phyloP scores from a whole-genome alignment of 2,797 vertebrate species.

The Notolepis coatsorum region DNA sequence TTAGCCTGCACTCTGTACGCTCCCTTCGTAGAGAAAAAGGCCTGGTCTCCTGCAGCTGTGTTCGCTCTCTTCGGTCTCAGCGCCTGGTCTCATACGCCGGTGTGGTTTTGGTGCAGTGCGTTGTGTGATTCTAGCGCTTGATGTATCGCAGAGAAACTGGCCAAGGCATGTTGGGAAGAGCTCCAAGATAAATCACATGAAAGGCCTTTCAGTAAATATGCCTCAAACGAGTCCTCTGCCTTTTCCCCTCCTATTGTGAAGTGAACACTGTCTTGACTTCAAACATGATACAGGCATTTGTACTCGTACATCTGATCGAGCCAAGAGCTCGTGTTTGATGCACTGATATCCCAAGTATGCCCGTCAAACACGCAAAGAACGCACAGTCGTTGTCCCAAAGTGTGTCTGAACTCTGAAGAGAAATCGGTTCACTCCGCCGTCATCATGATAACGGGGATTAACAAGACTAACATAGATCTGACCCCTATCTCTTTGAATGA shows the following conservation, averaged over 20 bases:
- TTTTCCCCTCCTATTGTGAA: slow-evolving; percentile 9
- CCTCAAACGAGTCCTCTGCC: not conserved
- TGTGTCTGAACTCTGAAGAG: too few species aligned
- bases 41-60: slow-evolving; percentile 50
- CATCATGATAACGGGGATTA: too few species aligned
- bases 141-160: slow-evolving; percentile 12
- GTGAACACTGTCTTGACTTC: not conserved
- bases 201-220: not conserved
- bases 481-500: too few species aligned
- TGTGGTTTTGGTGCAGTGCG: slow-evolving; percentile 6
- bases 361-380: slow-evolving; percentile 18
- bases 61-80: not conserved
- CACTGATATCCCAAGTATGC: slow-evolving; percentile 8
- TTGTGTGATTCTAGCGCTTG: slow-evolving; percentile 20
- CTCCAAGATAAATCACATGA: slow-evolving; percentile 29
- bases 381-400: not conserved
- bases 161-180: slow-evolving; percentile 9
- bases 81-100: not conserved
- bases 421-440: too few species aligned
- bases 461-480: too few species aligned
- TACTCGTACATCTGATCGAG: not conserved
- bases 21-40: slow-evolving; percentile 17
- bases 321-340: slow-evolving; percentile 18
- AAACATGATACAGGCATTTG: slow-evolving; percentile 7
- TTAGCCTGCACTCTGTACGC: slow-evolving; percentile 28